These are phyloP conservation scores for Urechis unicinctus DNA, from an alignment of 2,888 invertebrate genomes.

Conservation along the genomic window DNA sequence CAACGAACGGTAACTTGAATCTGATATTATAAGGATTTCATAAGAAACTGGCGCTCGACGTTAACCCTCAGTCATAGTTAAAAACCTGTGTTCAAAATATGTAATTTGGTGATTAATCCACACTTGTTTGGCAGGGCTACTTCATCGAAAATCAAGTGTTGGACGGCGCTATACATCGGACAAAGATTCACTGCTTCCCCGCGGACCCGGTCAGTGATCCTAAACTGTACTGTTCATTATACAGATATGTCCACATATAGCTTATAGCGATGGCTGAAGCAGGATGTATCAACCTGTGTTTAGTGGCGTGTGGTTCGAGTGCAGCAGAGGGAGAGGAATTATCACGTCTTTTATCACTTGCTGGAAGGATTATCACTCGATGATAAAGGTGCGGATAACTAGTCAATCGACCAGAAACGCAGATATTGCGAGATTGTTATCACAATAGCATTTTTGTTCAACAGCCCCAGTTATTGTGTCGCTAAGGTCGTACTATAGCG, in stretches of 20 bases:
- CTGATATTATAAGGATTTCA: too few relatives aligned
- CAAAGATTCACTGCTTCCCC: slow-evolving; percentile 94
- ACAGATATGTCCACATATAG: too few relatives aligned
- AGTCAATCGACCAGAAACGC: too few relatives aligned
- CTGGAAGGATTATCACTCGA: slow-evolving; percentile 79
- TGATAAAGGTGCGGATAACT: slow-evolving; percentile 63
- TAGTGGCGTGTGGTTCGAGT: slow-evolving; percentile 85
- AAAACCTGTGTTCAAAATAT: too few relatives aligned
- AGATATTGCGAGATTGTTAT: too few relatives aligned
- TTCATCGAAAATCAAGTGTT: slow-evolving; percentile 95
- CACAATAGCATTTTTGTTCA: too few relatives aligned
- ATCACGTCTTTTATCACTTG: slow-evolving; percentile 95
- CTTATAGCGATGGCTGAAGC: background rate
- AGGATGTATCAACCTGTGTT: background rate
- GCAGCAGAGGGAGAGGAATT: slow-evolving; percentile 82
- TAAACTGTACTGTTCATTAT: background rate
- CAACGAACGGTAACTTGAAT: too few relatives aligned
- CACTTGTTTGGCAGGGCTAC: slow-evolving; percentile 66
- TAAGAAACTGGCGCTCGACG: too few relatives aligned
- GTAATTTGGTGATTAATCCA: too few relatives aligned
- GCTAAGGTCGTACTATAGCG: too few relatives aligned
- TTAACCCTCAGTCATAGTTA: too few relatives aligned
- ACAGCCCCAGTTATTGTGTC: too few relatives aligned
- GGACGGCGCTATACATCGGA: slow-evolving; percentile 86
- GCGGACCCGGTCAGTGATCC: slow-evolving; percentile 59